Percentiles rank a stretch among this genome's conserved stretches.
Conservation (phyloP, 2,888 invertebrate genomes). For the Eueremaeus valkanovi region DNA sequence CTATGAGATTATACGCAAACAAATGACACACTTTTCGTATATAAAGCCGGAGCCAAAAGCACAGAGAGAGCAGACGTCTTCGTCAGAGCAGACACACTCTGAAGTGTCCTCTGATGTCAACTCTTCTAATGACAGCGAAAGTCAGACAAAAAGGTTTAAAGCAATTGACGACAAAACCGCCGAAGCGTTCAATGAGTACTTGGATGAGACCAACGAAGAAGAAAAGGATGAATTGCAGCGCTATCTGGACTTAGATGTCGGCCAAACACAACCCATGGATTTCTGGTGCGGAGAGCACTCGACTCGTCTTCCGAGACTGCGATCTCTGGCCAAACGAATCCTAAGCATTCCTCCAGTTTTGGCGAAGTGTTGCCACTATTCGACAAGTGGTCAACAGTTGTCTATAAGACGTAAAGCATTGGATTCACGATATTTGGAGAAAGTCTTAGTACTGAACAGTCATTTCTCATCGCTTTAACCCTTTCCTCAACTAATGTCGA, state of each 20-base stretch:
- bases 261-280: slow-evolving; percentile 26
- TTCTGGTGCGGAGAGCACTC: slow-evolving; percentile 32
- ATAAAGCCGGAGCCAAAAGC: not conserved
- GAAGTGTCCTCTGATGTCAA: not conserved
- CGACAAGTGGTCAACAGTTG: not conserved
- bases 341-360: slow-evolving; percentile 23
- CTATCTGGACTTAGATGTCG: slow-evolving; percentile 21
- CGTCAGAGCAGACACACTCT: not conserved
- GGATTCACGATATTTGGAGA: slow-evolving; percentile 2
- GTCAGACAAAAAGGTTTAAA: slow-evolving; percentile 4
- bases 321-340: not conserved
- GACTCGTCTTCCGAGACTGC: slow-evolving; percentile 11
- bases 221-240: slow-evolving; percentile 30
- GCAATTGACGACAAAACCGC: not conserved
- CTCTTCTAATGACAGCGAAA: slow-evolving; percentile 3
- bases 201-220: slow-evolving; percentile 20
- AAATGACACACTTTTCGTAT: not conserved
- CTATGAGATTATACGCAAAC: slow-evolving; percentile 14
- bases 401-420: not conserved
- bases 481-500: too few species aligned
- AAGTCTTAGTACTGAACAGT: slow-evolving; percentile 4
- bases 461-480: not conserved
- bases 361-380: not conserved
- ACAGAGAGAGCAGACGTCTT: not conserved
- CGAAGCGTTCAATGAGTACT: slow-evolving; percentile 21